A percentile compares a stretch with the other conserved stretches of the same genome.
These are phyloP conservation scores for Phanerotoma sp. DNA, from an alignment of 2,888 invertebrate species.

Conservation along the genomic window DNA sequence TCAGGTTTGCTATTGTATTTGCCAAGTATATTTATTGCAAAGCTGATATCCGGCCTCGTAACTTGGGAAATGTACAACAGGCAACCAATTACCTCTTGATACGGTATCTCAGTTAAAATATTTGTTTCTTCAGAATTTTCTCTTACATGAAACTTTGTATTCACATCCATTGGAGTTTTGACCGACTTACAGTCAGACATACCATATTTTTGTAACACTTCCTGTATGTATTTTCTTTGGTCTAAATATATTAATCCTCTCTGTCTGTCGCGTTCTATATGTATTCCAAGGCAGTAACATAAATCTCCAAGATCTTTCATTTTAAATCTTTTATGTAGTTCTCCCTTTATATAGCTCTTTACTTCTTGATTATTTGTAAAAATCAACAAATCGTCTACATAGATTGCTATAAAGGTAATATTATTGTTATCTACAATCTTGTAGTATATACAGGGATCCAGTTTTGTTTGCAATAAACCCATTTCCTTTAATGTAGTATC, in stretches of 20 bases:
- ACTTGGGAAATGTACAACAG: constrained; percentile 18
- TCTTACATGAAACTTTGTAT: constrained; percentile 2
- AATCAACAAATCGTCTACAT: constrained; percentile 32
- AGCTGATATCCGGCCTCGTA: constrained; percentile 23
- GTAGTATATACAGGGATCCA: constrained; percentile 20
- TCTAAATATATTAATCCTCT: constrained; percentile 18
- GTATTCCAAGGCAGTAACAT: constrained; percentile 32
- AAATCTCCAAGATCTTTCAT: constrained; percentile 34
- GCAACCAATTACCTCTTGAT: constrained; percentile 17
- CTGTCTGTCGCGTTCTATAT: constrained; percentile 22
- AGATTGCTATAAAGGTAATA: constrained; percentile 14
- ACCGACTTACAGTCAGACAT: constrained; percentile 24
- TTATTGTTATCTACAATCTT: constrained; percentile 1
- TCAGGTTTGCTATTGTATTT: constrained; percentile 13
- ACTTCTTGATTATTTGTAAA: constrained; percentile 19
- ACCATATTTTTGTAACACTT: constrained; percentile 14
- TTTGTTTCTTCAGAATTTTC: neutral
- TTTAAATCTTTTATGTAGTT: constrained; percentile 25
- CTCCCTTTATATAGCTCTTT: constrained; percentile 9
- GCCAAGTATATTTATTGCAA: constrained; percentile 10
- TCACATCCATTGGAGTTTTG: constrained; percentile 17
- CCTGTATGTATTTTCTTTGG: constrained; percentile 31
- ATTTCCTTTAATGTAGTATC: constrained; percentile 28
- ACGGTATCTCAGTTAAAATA: constrained; percentile 2
- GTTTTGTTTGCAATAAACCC: neutral